phyloP scores from a whole-genome alignment of 2,888 invertebrate species.

The Liopterus haemorrhoidalis region DNA sequence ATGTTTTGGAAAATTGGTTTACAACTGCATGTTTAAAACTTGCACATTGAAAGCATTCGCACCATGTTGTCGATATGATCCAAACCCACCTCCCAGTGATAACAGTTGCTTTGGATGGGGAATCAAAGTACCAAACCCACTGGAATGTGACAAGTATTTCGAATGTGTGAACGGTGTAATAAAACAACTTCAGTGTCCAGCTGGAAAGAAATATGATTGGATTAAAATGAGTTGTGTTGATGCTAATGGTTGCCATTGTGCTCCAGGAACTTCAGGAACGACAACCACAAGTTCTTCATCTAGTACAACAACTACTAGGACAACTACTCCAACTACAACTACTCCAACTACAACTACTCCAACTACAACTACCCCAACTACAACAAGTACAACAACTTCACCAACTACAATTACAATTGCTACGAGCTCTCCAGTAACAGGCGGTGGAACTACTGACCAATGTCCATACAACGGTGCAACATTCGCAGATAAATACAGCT shows the following conservation, averaged over 20 bases:
- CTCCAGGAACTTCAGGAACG: background rate
- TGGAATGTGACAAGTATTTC: slow-evolving; percentile 13
- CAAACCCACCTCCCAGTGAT: background rate
- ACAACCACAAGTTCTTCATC: no score
- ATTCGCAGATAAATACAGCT: no score
- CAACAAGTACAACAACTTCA: background rate
- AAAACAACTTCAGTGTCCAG: background rate
- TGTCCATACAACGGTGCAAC: no score
- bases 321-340: no score
- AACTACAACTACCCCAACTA: background rate
- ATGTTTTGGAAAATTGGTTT: slow-evolving; percentile 3
- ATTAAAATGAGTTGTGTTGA: slow-evolving; percentile 9
- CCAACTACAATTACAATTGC: background rate
- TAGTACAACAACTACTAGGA: background rate
- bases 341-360: background rate
- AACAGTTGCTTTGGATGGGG: slow-evolving; percentile 1
- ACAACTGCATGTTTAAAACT: slow-evolving; percentile 6
- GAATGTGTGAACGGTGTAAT: slow-evolving; percentile 3
- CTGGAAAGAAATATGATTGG: slow-evolving; percentile 13
- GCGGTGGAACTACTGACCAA: background rate
- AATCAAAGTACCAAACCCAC: slow-evolving; percentile 3
- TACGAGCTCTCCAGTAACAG: background rate
- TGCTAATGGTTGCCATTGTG: slow-evolving; percentile 1
- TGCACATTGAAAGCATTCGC: slow-evolving; percentile 6
- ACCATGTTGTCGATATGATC: slow-evolving; percentile 15